Evolutionary conservation across 2,888 invertebrate genomes (phyloP).

Genomic region (Epirrhoe tristata): DNA sequence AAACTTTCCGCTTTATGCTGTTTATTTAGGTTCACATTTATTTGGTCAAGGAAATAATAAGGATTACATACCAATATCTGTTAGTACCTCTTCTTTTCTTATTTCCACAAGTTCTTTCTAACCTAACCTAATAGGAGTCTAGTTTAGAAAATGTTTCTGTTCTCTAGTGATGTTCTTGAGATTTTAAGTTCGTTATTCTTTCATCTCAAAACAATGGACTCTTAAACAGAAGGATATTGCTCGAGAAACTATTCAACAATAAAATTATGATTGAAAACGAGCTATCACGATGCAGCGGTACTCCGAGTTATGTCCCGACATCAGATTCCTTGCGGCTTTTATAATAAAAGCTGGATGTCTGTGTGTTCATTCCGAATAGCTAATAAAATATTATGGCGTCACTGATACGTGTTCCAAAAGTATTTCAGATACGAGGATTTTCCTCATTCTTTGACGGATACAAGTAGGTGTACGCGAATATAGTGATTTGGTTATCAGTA

Average conservation of each 20-base stretch:
- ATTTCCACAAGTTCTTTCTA: no score
- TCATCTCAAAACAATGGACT: not conserved
- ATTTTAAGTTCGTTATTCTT: no score
- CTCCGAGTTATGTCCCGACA: constrained; percentile 1
- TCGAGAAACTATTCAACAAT: not conserved
- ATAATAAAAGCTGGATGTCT: constrained; percentile 21
- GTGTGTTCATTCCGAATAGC: constrained; percentile 26
- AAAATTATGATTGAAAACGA: constrained; percentile 2
- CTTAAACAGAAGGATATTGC: not conserved
- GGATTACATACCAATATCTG: not conserved
- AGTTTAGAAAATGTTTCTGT: no score
- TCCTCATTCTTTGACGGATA: constrained; percentile 12
- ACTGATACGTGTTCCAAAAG: constrained; percentile 32
- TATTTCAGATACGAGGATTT: constrained; percentile 17
- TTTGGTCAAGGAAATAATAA: not conserved
- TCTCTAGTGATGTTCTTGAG: no score
- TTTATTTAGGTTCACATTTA: no score
- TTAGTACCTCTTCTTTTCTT: no score
- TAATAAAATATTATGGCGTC: constrained; percentile 32
- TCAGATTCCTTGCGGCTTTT: constrained; percentile 14
- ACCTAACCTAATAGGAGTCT: no score
- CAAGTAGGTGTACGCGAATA: not conserved
- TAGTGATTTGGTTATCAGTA: constrained; percentile 1
- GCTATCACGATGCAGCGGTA: constrained; percentile 7
- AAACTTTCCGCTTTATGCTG: not conserved